These are phyloP conservation scores for Eupithecia centaureata DNA, from an alignment of 2,888 invertebrate species.

Conservation along the genomic window DNA sequence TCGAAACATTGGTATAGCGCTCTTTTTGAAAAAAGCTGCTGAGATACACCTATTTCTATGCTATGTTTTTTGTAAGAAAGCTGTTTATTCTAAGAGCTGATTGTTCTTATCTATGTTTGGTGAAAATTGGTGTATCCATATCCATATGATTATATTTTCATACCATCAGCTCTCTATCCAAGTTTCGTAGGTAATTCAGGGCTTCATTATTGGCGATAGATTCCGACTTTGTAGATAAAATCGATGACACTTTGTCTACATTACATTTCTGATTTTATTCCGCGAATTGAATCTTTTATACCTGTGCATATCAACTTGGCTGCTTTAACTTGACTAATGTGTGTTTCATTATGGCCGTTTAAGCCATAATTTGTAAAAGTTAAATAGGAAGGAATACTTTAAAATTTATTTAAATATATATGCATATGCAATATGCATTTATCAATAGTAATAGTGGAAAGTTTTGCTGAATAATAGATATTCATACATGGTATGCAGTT, in stretches of 20 bases:
- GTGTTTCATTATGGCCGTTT: background rate
- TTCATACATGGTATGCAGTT: too few relatives aligned
- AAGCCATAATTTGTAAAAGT: background rate
- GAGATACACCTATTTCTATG: background rate
- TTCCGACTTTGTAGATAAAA: background rate
- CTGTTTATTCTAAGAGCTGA: background rate
- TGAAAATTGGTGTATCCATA: background rate
- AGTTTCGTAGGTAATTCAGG: background rate
- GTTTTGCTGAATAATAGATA: background rate
- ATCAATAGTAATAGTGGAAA: background rate
- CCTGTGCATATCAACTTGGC: background rate
- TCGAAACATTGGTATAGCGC: background rate
- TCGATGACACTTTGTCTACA: background rate
- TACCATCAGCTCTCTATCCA: background rate
- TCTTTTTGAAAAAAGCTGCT: background rate
- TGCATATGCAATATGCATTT: too few relatives aligned
- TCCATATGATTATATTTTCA: background rate
- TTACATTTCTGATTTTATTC: background rate
- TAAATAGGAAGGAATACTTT: background rate
- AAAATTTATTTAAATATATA: background rate
- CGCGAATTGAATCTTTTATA: background rate
- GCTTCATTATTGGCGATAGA: background rate
- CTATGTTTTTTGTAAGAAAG: conserved; percentile 4
- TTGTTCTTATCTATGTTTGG: conserved; percentile 1
- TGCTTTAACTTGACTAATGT: background rate